Evolutionary conservation across 2,888 invertebrate genomes (phyloP).

Genomic region (Dermolepida albohirtum): DNA sequence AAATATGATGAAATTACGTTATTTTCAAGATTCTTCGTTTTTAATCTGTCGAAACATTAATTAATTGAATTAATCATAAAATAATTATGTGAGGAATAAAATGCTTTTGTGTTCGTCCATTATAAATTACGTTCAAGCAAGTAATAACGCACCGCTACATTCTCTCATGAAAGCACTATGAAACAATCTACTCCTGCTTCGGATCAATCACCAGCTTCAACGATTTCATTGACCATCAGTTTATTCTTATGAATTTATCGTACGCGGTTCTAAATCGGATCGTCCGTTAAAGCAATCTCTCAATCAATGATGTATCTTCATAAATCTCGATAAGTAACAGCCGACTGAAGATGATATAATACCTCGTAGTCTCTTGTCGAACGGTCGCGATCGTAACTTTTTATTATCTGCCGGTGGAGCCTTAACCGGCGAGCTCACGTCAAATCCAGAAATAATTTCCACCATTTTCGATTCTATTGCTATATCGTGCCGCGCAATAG

Average conservation of each 20-base stretch:
- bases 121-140: no score
- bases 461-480: conserved; percentile 45
- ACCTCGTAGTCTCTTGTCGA: no score
- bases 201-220: not conserved
- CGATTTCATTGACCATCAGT: not conserved
- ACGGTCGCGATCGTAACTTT: conserved; percentile 20
- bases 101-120: no score
- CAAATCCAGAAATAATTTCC: conserved; percentile 43
- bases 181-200: no score
- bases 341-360: conserved; percentile 12
- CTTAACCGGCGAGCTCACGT: conserved; percentile 32
- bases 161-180: no score
- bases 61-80: no score
- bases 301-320: conserved; percentile 15
- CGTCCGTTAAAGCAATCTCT: conserved; percentile 6
- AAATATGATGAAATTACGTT: no score
- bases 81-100: no score
- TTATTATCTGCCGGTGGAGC: conserved; percentile 18
- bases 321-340: conserved; percentile 14
- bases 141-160: no score
- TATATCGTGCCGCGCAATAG: conserved; percentile 44
- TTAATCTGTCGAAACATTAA: no score
- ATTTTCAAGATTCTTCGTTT: no score
- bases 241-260: not conserved
- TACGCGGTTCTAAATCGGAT: conserved; percentile 2